Evolutionary conservation across 2,797 vertebrate genomes (phyloP), one percentile per base, ranked within the genome.

Genomic region (Stomatorhinus walkeri): DNA sequence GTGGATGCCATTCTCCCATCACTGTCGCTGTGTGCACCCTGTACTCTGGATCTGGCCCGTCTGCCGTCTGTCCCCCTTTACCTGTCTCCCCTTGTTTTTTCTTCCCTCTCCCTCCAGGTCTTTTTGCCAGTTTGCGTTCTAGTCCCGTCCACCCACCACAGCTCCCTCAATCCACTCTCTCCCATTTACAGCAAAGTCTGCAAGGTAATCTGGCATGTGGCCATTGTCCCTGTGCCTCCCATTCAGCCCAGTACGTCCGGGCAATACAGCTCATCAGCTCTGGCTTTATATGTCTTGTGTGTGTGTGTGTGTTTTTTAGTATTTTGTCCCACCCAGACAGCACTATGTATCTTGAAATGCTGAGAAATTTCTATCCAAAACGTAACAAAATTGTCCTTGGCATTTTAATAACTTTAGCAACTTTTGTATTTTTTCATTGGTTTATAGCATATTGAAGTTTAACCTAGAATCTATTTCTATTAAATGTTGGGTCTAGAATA

Each of bases 91-190:
- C 88, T 89, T 90, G 84, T 48, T 90, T 68, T 89, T 94, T 93
- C 94, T 91, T 93, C 89, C 89, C 24, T 90, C 68, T 89, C 84
- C 43, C 94, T 95, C 91, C 93, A 97, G 96, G 96, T 96, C 94
- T 96, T 93, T 94, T 96, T 92, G 94, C 95, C 93, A 95, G 95
- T 91, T 95, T 97, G 93, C 95, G 95, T 90, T 92, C 95, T 94
- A 96, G 94, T 93, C 93, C 94, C 3, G 95, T 94, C 91, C 95
- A 94, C 64, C 92, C 95, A 91, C 93, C 92, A 59, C 93, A 94
- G 90, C 94, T 96, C 93, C 93, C 95, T 91, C 96, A 95, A 89
- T 93, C 95, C 93, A 93, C 94, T 88, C 92, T 96, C 92, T 91
- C 96, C 91, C 96, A 95, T 93, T 91, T 95, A 93, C 94, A 95